These are phyloP conservation scores for Parauchenoglanis punctatus DNA, from an alignment of 2,797 vertebrate species.

Conservation along the genomic window DNA sequence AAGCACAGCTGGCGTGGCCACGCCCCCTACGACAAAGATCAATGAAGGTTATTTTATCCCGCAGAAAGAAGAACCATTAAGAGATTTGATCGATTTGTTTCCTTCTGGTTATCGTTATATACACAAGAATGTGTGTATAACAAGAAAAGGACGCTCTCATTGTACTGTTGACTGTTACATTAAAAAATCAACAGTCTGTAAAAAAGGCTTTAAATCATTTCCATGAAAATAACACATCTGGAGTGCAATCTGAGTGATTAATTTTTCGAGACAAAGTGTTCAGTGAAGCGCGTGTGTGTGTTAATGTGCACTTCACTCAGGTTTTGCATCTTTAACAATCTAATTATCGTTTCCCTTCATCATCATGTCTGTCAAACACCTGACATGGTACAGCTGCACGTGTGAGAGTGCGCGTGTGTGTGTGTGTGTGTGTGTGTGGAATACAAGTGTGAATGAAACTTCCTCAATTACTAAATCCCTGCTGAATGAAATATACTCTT, in stretches of 20 bases:
- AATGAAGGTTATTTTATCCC: too few species aligned
- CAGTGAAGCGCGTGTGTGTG: neutral
- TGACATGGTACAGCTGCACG: slow-evolving; percentile 5
- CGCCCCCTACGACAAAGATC: neutral
- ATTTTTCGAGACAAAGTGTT: neutral
- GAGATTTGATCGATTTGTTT: neutral
- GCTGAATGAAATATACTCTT: slow-evolving; percentile 1
- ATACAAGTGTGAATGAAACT: neutral
- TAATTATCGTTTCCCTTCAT: slow-evolving; percentile 12
- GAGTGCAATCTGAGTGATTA: neutral
- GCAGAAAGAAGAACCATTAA: too few species aligned
- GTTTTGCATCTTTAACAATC: neutral
- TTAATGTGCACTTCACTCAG: neutral
- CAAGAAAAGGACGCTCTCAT: too few species aligned
- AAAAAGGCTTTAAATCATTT: neutral
- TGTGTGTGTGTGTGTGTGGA: slow-evolving; percentile 1
- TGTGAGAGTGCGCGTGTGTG: neutral
- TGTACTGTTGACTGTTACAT: neutral
- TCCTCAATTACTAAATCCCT: slow-evolving; percentile 13
- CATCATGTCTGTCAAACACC: neutral
- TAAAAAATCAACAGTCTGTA: neutral
- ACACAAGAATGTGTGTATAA: neutral
- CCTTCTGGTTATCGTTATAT: too few species aligned
- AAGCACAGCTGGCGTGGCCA: neutral
- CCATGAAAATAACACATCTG: slow-evolving; percentile 4